Base-by-base conservation (phyloP, 2,888 invertebrate genomes). In the Pachycephus smyrnensis region DNA sequence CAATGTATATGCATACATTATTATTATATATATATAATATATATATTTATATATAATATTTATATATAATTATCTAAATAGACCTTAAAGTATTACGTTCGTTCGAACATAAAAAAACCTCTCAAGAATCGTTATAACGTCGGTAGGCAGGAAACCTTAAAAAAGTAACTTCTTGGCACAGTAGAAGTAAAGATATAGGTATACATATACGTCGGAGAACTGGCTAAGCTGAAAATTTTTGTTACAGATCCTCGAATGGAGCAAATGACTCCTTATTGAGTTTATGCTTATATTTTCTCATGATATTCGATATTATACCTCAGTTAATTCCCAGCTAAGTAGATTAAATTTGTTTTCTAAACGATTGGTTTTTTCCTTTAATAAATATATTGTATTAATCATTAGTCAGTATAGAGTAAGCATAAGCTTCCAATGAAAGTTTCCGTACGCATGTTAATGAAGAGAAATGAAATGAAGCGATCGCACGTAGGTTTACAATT, bases 1-100 rank as follows among this genome's bases (percentile, higher is more conserved):
- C 35, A 77, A 73, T 73, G n/a, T 77, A 69, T 77, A 69, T 73
- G 69, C 37, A 77, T 75, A 71, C 71, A 75, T 81, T 82, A 55
- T 55, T 55, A 55, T 55, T 35, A 35, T 35, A 40, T 40, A 79
- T 79, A 83, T 82, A 80, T 74, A 76, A 82, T 83, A 79, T 84
- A 83, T 80, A 82, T 83, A 81, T 81, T 79, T 82, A 84, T 84
- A 79, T 78, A 81, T 81, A 82, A 80, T 83, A 79, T 82, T 79
- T 80, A 80, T 81, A 69, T 69, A 80, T 82, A 77, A 80, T 82
- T 81, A 82, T 81, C 78, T 81, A 82, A 80, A 84, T 84, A 83
- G 79, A 80, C 77, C 79, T 82, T 81, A 84, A 77, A 77, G 73
- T 77, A 81, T 77, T 80, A 80, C 80, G 79, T 80, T 82, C 77